A percentile compares a stretch with the other conserved stretches of the same genome.
phyloP scores from a whole-genome alignment of 2,797 vertebrate genomes.

The Trichosurus vulpecula region DNA sequence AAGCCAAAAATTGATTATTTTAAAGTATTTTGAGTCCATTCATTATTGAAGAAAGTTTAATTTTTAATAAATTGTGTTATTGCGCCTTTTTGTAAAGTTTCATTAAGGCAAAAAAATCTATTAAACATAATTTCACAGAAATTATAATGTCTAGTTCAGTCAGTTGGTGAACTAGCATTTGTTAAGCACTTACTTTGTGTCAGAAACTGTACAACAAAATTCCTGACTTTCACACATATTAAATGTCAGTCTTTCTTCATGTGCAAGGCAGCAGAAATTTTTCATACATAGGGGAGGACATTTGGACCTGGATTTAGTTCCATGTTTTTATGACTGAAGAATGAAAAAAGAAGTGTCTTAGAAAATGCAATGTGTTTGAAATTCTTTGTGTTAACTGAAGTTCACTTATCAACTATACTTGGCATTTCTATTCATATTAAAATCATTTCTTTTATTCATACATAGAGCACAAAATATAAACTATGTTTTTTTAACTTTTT shows the following conservation, averaged over 20 bases:
- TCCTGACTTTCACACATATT: constrained; percentile 67
- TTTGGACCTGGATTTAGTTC: constrained; percentile 73
- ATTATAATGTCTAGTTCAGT: constrained; percentile 47
- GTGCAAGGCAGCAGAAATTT: constrained; percentile 52
- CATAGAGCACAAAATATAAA: neutral
- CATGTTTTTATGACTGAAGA: constrained; percentile 40
- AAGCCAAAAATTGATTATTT: no score
- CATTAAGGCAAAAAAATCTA: no score
- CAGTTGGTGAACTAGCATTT: constrained; percentile 62
- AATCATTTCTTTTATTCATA: constrained; percentile 39
- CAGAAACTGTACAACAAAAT: constrained; percentile 52
- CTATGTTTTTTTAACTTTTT: neutral
- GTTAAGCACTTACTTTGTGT: constrained; percentile 64
- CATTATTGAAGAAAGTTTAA: no score
- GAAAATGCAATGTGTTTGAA: constrained; percentile 53
- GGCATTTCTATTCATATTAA: constrained; percentile 41
- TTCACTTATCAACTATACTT: constrained; percentile 41
- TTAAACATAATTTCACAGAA: no score
- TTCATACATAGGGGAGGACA: constrained; percentile 49
- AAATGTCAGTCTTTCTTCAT: constrained; percentile 71
- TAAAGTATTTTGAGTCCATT: no score
- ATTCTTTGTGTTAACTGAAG: constrained; percentile 68
- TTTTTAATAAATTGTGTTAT: no score
- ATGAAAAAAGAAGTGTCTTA: constrained; percentile 45
- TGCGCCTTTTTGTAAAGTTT: no score